Percentiles rank a stretch among this genome's conserved stretches.
Conservation (phyloP, 2,888 invertebrate genomes). For the Macrostomum cliftonense region DNA sequence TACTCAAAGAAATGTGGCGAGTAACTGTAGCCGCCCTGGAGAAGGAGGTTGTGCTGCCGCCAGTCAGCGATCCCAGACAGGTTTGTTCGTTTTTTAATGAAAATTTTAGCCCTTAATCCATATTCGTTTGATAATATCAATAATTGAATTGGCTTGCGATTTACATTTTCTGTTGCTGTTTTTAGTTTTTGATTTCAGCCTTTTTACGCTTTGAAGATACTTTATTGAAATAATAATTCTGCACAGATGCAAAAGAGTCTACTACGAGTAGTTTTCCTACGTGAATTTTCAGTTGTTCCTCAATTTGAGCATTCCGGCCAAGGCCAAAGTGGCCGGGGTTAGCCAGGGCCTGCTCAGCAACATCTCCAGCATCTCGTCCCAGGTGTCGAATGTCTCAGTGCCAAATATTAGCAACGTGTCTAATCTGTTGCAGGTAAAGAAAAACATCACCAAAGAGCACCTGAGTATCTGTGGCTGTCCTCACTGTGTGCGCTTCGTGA, state of each 20-base stretch:
- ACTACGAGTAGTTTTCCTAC: no score
- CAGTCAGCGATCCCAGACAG: constrained; percentile 36
- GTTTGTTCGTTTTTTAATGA: constrained; percentile 18
- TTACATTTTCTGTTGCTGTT: not conserved
- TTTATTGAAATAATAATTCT: no score
- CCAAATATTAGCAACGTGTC: not conserved
- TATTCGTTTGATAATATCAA: no score
- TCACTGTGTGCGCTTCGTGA: no score
- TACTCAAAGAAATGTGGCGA: constrained; percentile 95
- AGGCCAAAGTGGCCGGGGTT: constrained; percentile 9
- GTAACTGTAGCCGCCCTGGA: constrained; percentile 95
- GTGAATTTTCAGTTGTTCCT: constrained; percentile 5
- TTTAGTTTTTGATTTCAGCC: not conserved
- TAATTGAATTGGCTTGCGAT: not conserved
- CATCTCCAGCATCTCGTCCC: constrained; percentile 9
- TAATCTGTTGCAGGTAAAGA: no score
- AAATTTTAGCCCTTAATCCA: no score
- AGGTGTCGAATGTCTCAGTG: constrained; percentile 3
- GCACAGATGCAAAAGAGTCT: not conserved
- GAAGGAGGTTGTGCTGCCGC: constrained; percentile 80
- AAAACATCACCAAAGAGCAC: no score
- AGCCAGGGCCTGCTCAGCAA: constrained; percentile 8
- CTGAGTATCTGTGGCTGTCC: no score
- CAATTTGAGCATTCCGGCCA: constrained; percentile 7
- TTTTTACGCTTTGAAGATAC: no score